These are phyloP conservation scores for Epiblema foenella DNA, from an alignment of 2,888 invertebrate species.

Conservation along the genomic window DNA sequence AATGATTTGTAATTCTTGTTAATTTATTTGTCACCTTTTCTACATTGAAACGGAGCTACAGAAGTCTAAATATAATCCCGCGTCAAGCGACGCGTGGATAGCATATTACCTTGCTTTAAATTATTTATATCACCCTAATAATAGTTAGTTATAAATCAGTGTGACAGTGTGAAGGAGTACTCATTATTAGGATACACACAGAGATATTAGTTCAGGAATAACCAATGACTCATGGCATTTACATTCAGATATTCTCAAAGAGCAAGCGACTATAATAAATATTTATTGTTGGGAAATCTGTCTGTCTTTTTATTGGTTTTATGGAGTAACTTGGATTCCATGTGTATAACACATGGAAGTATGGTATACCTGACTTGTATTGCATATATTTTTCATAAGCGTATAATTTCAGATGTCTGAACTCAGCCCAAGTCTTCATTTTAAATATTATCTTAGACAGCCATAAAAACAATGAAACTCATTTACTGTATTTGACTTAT, in stretches of 20 bases:
- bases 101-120: constrained; percentile 14
- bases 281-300: constrained; percentile 15
- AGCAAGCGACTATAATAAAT: constrained; percentile 24
- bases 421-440: neutral
- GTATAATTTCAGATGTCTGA: neutral
- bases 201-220: constrained; percentile 36
- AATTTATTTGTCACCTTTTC: constrained; percentile 42
- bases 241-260: constrained; percentile 18
- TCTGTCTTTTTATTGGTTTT: constrained; percentile 6
- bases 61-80: constrained; percentile 15
- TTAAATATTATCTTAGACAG: no score
- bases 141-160: constrained; percentile 24
- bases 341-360: no score
- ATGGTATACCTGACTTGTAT: no score
- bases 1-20: constrained; percentile 36
- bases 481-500: no score
- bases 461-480: no score
- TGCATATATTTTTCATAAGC: neutral
- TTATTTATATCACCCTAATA: constrained; percentile 10
- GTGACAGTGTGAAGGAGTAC: constrained; percentile 6
- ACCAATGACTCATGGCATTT: constrained; percentile 36
- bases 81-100: neutral
- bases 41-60: neutral
- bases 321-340: neutral
- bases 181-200: constrained; percentile 8